Evolutionary conservation across 2,888 invertebrate genomes (phyloP), one percentile per base, ranked within the genome.

Genomic region (Dyspetes luteomarginatus): DNA sequence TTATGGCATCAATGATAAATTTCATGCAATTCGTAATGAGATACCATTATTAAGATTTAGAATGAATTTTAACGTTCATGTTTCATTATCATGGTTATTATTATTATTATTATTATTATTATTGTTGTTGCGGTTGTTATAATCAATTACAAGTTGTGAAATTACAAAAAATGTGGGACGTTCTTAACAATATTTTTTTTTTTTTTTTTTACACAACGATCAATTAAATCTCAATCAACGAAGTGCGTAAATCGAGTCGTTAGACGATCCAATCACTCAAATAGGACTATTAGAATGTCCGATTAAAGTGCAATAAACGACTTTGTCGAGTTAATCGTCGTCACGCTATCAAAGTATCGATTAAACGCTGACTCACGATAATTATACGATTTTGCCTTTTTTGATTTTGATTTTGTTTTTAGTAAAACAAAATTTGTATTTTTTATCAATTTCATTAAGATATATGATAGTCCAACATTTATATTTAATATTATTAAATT

Each of bases 1-100:
- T 71, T 71, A 71, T 71, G 58, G 24, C 19, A 48, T 58, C 30
- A 45, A 71, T 24, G 48, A 55, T 58, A 60, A 71, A 69, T 43
- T 4, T 56, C 43, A 56, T 28, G 28, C 26, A 56, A 7, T 52
- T 48, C n/a, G n/a, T n/a, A n/a, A n/a, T n/a, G n/a, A n/a, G n/a
- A n/a, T n/a, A n/a, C n/a, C n/a, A n/a, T n/a, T n/a, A n/a, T n/a
- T n/a, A n/a, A n/a, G n/a, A n/a, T n/a, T n/a, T n/a, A n/a, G n/a
- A n/a, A n/a, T n/a, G n/a, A n/a, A n/a, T n/a, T n/a, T n/a, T n/a
- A n/a, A n/a, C n/a, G n/a, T n/a, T n/a, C n/a, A n/a, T n/a, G n/a
- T n/a, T 36, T 36, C 36, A 36, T 36, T 36, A 36, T 36, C 36
- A 36, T 1, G 12, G 12, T 36, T 36, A 12, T 36, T 36, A 12